Evolutionary conservation across 2,888 invertebrate species (phyloP), one percentile per base, ranked within the genome.

Genomic region (Tortricodes alternella): DNA sequence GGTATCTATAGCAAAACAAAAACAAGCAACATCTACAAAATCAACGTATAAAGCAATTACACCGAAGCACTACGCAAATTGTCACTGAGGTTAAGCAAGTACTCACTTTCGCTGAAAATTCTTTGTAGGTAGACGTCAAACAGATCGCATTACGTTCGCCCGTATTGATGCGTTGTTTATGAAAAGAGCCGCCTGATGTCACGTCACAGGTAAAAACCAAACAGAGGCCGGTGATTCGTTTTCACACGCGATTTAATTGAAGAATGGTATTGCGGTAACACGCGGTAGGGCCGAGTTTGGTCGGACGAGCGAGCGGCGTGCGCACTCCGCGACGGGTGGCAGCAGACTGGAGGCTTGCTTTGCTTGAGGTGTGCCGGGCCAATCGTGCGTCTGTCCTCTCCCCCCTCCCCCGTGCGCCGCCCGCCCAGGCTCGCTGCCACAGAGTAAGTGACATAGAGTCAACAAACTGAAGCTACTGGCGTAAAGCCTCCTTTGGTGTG

Each of bases 341-440:
- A 74, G 74, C 74, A 69, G 71, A 88, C 89, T 88, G 79, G 80
- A 80, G 85, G 83, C 80, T 83, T 67, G 71, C 58, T 62, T 21
- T 11, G 53, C 64, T 61, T 66, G 72, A 74, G 73, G 71, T 74
- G 69, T 67, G 70, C 70, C 71, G 80, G 83, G 84, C 81, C 76
- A 76, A 72, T 74, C 66, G 69, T 59, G 60, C 63, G 63, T 62
- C 70, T 68, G 62, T 60, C 70, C 52, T n/a, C n/a, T n/a, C 65
- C 59, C 65, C 74, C 61, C 66, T 70, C 61, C 66, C 74, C 65
- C 71, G 74, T 64, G 65, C 71, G 75, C 65, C 70, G 70, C 78
- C 78, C 77, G 77, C 80, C 80, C 80, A 85, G 85, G 84, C 84
- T 78, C 78, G 73, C 79, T 74, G 71, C 65, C 70, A 71, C 63